A percentile compares a stretch with the other conserved stretches of the same genome.
These are phyloP conservation scores for Microtus pennsylvanicus DNA, from an alignment of 2,113 vertebrate genomes.

Conservation along the genomic window DNA sequence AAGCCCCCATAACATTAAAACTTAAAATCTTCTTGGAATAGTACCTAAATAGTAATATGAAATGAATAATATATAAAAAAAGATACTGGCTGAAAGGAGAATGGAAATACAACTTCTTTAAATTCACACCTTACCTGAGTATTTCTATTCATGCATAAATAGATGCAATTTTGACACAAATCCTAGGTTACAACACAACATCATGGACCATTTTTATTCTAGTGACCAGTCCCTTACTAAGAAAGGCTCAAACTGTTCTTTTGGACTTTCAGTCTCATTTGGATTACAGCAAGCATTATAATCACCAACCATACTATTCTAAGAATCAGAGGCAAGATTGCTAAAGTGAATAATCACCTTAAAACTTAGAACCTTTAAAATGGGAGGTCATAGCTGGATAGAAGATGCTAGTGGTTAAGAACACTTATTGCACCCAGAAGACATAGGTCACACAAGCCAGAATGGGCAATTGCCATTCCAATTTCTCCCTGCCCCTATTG, in stretches of 20 bases:
- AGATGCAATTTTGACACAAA: constrained; percentile 23
- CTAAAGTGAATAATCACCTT: constrained; percentile 8
- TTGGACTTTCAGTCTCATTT: constrained; percentile 35
- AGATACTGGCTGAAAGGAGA: background rate
- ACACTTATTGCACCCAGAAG: too few relatives aligned
- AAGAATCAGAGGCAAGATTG: background rate
- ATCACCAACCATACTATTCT: background rate
- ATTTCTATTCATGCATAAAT: constrained; percentile 21
- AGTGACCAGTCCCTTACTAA: background rate
- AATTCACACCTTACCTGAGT: background rate
- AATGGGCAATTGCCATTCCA: background rate
- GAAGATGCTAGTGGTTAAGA: background rate
- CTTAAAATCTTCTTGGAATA: constrained; percentile 24
- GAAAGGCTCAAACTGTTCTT: background rate
- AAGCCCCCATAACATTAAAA: constrained; percentile 28
- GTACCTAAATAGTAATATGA: background rate
- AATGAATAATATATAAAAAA: constrained; percentile 38
- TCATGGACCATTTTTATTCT: background rate
- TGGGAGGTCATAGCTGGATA: background rate
- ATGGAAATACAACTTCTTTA: background rate
- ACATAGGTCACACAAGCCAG: background rate
- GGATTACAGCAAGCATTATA: background rate
- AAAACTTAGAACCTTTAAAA: constrained; percentile 33
- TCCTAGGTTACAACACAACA: background rate
- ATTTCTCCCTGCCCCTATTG: background rate